Conservation (phyloP, 2,888 invertebrate genomes). For the Nomada fucata region DNA sequence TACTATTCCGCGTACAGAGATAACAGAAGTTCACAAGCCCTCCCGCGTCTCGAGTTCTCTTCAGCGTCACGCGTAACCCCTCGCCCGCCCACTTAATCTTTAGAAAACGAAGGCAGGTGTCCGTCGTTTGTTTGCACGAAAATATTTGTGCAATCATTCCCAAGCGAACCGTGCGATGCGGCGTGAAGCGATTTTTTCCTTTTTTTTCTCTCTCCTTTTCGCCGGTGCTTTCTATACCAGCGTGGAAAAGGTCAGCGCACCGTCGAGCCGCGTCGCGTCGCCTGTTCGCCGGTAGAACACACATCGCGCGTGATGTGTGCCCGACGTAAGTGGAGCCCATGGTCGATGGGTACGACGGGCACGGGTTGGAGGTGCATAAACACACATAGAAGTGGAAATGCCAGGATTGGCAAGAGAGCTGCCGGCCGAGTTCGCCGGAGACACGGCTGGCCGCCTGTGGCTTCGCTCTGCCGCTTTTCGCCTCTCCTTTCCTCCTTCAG, state of each 20-base stretch:
- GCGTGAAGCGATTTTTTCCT: conserved; percentile 37
- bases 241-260: conserved; percentile 70
- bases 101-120: too few species aligned
- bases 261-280: conserved; percentile 23
- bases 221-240: conserved; percentile 44
- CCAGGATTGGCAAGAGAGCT: conserved; percentile 65
- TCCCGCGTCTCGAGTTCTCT: neutral
- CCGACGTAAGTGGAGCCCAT: conserved; percentile 70
- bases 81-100: too few species aligned
- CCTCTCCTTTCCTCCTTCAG: conserved; percentile 62
- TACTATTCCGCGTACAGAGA: neutral
- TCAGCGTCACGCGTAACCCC: neutral
- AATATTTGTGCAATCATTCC: neutral
- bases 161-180: neutral
- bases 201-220: conserved; percentile 32
- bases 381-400: conserved; percentile 76
- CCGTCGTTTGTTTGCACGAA: neutral
- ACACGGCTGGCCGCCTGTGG: conserved; percentile 81
- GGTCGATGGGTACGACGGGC: conserved; percentile 57
- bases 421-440: conserved; percentile 77
- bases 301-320: conserved; percentile 71
- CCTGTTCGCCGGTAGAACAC: conserved; percentile 63
- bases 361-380: conserved; percentile 64
- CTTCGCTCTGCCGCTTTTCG: conserved; percentile 81
- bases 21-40: too few species aligned